A percentile compares a stretch with the other conserved stretches of the same genome.
phyloP scores from a whole-genome alignment of 2,113 vertebrate genomes.

The Malaclemys terrapin region DNA sequence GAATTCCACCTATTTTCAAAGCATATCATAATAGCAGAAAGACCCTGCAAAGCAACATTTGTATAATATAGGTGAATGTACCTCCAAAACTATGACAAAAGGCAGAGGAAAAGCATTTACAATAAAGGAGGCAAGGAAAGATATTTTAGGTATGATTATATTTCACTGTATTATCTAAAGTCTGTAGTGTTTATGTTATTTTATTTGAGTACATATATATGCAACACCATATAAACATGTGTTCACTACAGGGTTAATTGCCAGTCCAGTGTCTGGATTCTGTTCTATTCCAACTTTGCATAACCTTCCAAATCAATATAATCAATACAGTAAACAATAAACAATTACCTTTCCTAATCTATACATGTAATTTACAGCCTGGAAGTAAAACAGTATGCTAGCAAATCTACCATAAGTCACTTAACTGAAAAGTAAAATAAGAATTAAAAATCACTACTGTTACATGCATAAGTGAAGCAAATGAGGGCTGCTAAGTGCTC shows the following conservation, averaged over 20 bases:
- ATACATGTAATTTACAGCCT: not conserved
- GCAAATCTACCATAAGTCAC: not conserved
- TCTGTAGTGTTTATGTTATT: accelerated
- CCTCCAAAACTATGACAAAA: accelerated
- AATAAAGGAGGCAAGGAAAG: accelerated
- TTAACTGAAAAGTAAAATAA: not conserved
- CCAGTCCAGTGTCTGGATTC: not conserved
- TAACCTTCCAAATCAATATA: not conserved
- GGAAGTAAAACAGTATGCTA: not conserved
- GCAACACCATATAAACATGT: accelerated
- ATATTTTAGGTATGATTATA: not conserved
- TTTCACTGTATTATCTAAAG: not conserved
- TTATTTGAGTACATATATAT: accelerated
- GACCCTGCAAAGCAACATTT: accelerated
- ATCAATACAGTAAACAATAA: not conserved
- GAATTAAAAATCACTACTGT: not conserved
- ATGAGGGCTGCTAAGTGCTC: not conserved
- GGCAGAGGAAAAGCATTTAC: accelerated
- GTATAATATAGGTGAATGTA: not conserved
- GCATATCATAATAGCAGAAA: accelerated
- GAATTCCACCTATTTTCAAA: accelerated
- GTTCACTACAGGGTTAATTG: too few relatives aligned
- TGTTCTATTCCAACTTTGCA: not conserved
- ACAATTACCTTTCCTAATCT: not conserved
- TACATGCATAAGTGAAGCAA: not conserved